Evolutionary conservation across 1,140 invertebrate genomes (phyloP), one percentile per base, ranked within the genome.

Genomic region (Scaptomyza hsui): DNA sequence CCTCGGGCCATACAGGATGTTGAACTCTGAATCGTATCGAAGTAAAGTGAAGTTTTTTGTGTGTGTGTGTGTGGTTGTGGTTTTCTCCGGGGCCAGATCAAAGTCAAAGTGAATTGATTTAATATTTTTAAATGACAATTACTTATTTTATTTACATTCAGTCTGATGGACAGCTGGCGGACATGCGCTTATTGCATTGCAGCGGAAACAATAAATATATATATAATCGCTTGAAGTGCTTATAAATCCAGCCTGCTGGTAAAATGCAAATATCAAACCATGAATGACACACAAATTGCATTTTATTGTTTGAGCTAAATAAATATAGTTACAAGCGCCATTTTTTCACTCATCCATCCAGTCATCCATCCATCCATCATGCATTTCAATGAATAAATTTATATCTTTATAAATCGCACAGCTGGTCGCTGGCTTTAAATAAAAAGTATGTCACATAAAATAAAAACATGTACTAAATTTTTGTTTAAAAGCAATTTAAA

Each of bases 31-130:
- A 29, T n/a, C n/a, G n/a, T n/a, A n/a, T 56, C 41, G 21, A 44
- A 24, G 24, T 6, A 24, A n/a, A n/a, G n/a, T n/a, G n/a, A n/a
- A n/a, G n/a, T 24, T 24, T 35, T 35, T 35, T 35, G 7, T 12
- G 1, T 26, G 12, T 15, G 44, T 29, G 47, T 32, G 37, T 39
- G 42, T 74, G 49, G 47, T 21, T 65, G 37, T 48, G 62, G 32
- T 51, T 57, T 56, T 7, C 13, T 26, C 6, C 5, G 48, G 26
- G 59, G 51, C 41, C 64, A 6, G 42, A 12, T 3, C 37, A 63
- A 63, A 76, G 81, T 80, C 72, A 80, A 70, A 72, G 52, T 63
- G 73, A 74, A 81, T 81, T 81, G 81, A 83, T 83, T 83, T 85
- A 76, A 85, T 85, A 72, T 60, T 26, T 24, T 26, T 26, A 52